Evolutionary conservation across 1,140 invertebrate species (phyloP).

Genomic region (Sarcophaga bullata): DNA sequence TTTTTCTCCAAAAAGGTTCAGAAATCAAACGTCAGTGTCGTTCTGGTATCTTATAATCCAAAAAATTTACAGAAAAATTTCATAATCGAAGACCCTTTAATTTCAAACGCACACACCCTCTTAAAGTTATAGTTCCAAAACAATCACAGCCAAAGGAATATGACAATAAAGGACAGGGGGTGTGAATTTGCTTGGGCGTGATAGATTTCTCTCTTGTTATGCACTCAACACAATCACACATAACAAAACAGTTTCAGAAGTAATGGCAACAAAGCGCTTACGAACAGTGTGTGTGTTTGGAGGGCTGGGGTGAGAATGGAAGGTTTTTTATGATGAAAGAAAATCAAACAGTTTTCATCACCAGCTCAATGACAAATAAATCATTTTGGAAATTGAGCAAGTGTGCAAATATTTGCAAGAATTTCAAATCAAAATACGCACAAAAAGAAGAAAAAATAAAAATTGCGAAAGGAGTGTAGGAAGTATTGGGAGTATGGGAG

Average conservation of each 20-base stretch:
- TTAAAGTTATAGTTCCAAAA: not conserved
- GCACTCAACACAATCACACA: not conserved
- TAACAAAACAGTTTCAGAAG: not conserved
- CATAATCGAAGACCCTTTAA: not conserved
- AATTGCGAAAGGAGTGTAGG: too few relatives aligned
- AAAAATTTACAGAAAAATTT: too few relatives aligned
- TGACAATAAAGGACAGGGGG: not conserved
- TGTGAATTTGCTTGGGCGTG: not conserved
- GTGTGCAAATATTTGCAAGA: conserved; percentile 39
- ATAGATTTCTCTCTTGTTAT: not conserved
- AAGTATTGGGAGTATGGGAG: too few relatives aligned
- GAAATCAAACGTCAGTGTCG: too few relatives aligned
- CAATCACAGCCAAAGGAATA: not conserved
- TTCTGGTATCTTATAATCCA: too few relatives aligned
- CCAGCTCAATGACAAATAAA: conserved; percentile 40
- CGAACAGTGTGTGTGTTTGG: too few relatives aligned
- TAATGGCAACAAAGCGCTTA: not conserved
- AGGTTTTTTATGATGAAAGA: not conserved
- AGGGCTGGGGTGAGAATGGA: not conserved
- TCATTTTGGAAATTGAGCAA: conserved; percentile 42
- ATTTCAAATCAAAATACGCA: not conserved
- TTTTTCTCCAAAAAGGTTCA: too few relatives aligned
- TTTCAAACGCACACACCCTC: not conserved
- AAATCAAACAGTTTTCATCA: conserved; percentile 43
- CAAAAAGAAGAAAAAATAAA: too few relatives aligned